Evolutionary conservation across 2,888 invertebrate species (phyloP).

Genomic region (Dynastes tityus): DNA sequence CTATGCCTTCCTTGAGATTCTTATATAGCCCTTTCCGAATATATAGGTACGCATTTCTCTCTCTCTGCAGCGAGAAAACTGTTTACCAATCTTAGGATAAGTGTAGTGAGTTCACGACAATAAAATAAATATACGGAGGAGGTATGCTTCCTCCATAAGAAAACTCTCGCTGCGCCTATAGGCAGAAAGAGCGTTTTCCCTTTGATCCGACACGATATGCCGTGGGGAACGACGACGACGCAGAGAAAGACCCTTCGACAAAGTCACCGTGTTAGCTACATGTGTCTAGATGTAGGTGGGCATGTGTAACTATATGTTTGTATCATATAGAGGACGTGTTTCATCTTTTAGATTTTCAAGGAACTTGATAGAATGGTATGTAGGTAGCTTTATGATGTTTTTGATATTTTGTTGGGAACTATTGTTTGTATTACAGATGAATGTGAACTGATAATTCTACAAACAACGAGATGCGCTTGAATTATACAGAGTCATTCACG

Average conservation of each 20-base stretch:
- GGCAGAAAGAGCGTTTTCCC: constrained; percentile 63
- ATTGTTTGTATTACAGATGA: too few species aligned
- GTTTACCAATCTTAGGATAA: constrained; percentile 68
- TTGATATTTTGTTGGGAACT: too few species aligned
- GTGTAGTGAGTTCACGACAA: constrained; percentile 69
- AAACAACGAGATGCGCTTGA: too few species aligned
- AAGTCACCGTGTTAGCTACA: constrained; percentile 10
- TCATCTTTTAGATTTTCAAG: neutral
- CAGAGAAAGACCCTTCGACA: constrained; percentile 38
- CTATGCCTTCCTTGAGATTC: constrained; percentile 53
- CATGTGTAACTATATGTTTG: neutral
- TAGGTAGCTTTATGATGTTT: too few species aligned
- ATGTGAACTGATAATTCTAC: too few species aligned
- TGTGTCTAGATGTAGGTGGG: neutral
- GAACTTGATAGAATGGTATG: neutral
- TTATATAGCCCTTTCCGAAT: constrained; percentile 19
- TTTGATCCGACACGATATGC: constrained; percentile 63
- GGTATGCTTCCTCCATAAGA: too few species aligned
- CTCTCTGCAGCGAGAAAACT: constrained; percentile 53
- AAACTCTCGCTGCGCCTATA: constrained; percentile 50
- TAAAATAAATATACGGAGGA: constrained; percentile 69
- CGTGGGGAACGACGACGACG: constrained; percentile 48
- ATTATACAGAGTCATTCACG: too few species aligned
- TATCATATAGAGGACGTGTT: neutral
- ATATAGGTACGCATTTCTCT: neutral